Conservation (phyloP, 2,113 vertebrate species). For the Rhea pennata region DNA sequence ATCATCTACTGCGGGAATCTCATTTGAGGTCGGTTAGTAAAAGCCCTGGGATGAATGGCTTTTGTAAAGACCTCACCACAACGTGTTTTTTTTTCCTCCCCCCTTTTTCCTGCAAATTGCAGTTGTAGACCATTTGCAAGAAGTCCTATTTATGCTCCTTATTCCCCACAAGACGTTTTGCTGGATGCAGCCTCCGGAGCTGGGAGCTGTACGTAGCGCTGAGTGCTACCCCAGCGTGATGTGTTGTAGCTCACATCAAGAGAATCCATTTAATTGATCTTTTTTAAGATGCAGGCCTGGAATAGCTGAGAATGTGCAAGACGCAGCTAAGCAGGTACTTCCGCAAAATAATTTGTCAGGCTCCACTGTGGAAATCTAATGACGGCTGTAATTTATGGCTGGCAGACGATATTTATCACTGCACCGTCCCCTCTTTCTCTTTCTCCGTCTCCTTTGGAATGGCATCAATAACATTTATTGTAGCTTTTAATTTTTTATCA, state of each 20-base stretch:
- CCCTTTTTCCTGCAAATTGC: background rate
- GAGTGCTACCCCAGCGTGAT: background rate
- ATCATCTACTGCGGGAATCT: conserved; percentile 61
- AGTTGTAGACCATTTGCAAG: background rate
- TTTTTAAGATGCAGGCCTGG: background rate
- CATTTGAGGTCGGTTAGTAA: conserved; percentile 34
- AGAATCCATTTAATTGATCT: background rate
- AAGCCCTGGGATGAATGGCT: conserved; percentile 29
- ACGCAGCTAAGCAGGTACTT: conserved; percentile 19
- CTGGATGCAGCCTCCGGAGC: rapidly evolving
- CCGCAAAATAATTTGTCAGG: conserved; percentile 61
- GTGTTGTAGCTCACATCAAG: background rate
- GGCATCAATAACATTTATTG: conserved; percentile 75
- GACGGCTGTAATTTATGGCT: conserved; percentile 68
- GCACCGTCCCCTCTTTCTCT: conserved; percentile 24
- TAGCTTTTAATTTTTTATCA: conserved; percentile 73
- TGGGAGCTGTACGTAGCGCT: background rate
- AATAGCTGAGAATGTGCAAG: conserved; percentile 1
- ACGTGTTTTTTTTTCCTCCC: background rate
- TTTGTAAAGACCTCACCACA: background rate
- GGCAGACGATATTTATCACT: conserved; percentile 51
- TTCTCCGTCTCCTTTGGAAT: conserved; percentile 57
- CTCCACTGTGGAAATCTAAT: conserved; percentile 40
- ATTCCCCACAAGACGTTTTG: background rate
- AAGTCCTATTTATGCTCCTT: background rate